Base-by-base conservation (phyloP, 2,113 vertebrate species). In the Eurypyga helias region DNA sequence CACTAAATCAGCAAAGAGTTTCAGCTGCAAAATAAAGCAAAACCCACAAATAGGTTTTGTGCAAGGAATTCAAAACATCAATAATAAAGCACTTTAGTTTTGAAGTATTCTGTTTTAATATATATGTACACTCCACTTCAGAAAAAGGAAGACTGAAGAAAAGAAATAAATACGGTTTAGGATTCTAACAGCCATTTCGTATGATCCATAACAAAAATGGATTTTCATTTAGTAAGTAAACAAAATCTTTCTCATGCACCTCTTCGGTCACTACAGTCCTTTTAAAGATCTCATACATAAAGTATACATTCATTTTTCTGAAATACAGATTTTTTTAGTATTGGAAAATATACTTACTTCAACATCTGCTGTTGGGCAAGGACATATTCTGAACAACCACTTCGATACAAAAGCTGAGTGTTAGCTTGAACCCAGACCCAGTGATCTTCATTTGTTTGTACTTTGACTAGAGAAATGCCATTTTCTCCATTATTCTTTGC, bases 371-470 rank as follows among this genome's bases (percentile, higher is more conserved):
- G 95, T 12, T 97, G 96, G 25, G 96, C 83, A 54, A 97, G 62
- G 67, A 97, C 57, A 13, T 98, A 97, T 57, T 98, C 97, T 20
- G 98, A 97, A 69, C 94, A 92, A 15, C 97, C 94, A 83, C 97
- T 97, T 91, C 97, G 97, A 80, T 97, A 98, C 24, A 97, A 79
- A 83, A 98, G 96, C 11, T 97, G 96, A 55, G 97, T 76, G 43
- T 98, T 98, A 69, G 97, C 93, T 67, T 98, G 97, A 76, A 97
- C 91, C 97, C 97, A 98, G 93, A 98, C 95, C 98, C 98, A 98
- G 57, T 93, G 97, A 76, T 98, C 97, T 36, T 98, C 94, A 14
- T 98, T 98, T 52, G 89, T 82, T 66, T 98, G 97, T 34, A 97
- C 88, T 97, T 98, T 97, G 87, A 98, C 93, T 66, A 97, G 62